Evolutionary conservation across 2,888 invertebrate genomes (phyloP).

Genomic region (Schizaphis graminum): DNA sequence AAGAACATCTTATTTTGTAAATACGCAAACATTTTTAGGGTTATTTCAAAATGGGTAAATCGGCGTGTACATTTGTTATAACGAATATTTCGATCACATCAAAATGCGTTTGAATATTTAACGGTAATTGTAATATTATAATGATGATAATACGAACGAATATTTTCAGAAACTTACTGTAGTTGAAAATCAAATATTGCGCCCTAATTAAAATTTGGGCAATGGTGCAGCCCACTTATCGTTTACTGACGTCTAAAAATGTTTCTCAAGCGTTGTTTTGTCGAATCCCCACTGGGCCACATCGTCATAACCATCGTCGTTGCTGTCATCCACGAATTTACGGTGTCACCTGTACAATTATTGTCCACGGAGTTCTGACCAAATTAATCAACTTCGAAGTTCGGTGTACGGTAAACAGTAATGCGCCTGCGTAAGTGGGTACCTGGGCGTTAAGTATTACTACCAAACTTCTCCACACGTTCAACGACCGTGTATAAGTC

Average conservation of each 20-base stretch:
- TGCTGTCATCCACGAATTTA: neutral
- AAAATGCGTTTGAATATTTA: neutral
- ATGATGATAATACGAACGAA: neutral
- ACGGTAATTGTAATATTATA: neutral
- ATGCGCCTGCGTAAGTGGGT: neutral
- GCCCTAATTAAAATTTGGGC: neutral
- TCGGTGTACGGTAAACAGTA: neutral
- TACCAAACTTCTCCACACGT: conserved; percentile 35
- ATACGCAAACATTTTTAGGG: neutral
- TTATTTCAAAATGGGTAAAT: neutral
- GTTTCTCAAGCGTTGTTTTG: neutral
- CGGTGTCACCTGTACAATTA: neutral
- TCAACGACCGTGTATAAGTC: conserved; percentile 54
- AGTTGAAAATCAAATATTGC: neutral
- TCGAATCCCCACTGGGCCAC: neutral
- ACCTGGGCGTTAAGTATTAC: conserved; percentile 35
- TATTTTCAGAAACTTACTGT: neutral
- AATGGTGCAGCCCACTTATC: neutral
- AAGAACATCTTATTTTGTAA: neutral
- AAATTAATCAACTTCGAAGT: conserved; percentile 63
- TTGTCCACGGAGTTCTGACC: conserved; percentile 35
- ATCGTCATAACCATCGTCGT: neutral
- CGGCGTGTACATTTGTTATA: neutral
- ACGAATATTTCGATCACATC: neutral
- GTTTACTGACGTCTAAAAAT: neutral